These are phyloP conservation scores for Peribatodes rhomboidaria DNA, from an alignment of 2,888 invertebrate genomes.

Conservation along the genomic window DNA sequence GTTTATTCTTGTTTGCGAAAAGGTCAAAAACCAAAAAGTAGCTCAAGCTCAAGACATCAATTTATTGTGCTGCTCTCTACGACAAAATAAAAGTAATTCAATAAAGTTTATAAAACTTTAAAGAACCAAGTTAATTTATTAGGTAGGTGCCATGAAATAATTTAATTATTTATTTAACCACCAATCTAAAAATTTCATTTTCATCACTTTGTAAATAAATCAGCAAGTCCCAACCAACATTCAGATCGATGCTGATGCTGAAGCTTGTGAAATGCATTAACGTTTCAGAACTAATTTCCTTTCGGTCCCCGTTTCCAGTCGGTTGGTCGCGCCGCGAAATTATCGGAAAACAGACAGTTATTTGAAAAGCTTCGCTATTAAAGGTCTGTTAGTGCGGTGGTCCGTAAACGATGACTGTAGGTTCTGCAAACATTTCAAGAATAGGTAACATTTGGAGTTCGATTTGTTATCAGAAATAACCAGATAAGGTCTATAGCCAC, in stretches of 20 bases:
- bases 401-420: constrained; percentile 6
- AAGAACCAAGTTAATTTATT: no score
- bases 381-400: constrained; percentile 34
- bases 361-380: constrained; percentile 30
- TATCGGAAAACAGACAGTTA: constrained; percentile 41
- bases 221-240: background rate
- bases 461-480: background rate
- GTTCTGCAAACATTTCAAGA: background rate
- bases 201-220: background rate
- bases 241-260: constrained; percentile 20
- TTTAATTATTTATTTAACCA: background rate
- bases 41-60: no score
- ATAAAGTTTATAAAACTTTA: no score
- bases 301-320: constrained; percentile 31
- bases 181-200: background rate
- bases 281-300: constrained; percentile 45
- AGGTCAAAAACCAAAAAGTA: no score
- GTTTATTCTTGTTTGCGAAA: no score
- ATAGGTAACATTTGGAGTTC: background rate
- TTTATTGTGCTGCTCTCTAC: no score
- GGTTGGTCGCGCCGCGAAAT: constrained; percentile 30
- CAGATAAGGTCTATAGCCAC: no score
- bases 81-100: no score
- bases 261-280: constrained; percentile 37
- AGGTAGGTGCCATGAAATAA: no score